Conservation (phyloP, 2,888 invertebrate species). For the Oxytorus armatus region DNA sequence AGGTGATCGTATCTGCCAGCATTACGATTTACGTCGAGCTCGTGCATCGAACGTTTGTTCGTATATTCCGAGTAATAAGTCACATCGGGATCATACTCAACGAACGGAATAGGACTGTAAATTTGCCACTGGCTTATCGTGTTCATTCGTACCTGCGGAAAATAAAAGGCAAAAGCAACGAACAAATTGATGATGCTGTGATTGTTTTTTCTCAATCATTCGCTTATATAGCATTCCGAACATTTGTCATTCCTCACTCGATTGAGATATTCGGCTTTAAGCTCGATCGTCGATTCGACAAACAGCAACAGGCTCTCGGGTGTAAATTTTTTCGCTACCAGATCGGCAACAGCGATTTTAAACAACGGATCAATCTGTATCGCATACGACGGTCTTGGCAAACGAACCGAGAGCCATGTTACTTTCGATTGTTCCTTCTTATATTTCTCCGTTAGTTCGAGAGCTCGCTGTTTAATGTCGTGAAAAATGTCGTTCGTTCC, state of each 20-base stretch:
- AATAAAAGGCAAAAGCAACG: conserved; percentile 41
- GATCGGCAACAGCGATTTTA: conserved; percentile 88
- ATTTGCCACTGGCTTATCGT: conserved; percentile 95
- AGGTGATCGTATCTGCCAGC: conserved; percentile 92
- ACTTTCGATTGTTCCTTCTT: conserved; percentile 89
- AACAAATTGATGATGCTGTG: conserved; percentile 19
- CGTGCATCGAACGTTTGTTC: conserved; percentile 82
- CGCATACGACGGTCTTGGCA: conserved; percentile 83
- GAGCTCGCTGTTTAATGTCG: conserved; percentile 88
- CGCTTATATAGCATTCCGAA: not conserved
- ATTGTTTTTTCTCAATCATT: too few species aligned
- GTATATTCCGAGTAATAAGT: conserved; percentile 74
- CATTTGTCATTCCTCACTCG: conserved; percentile 86
- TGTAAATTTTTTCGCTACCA: conserved; percentile 89
- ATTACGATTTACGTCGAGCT: conserved; percentile 89
- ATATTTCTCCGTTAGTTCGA: conserved; percentile 88
- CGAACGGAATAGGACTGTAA: conserved; percentile 96
- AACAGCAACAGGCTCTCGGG: conserved; percentile 91
- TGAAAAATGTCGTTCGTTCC: conserved; percentile 87
- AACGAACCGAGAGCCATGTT: conserved; percentile 89
- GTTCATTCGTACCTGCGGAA: conserved; percentile 94
- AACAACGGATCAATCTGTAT: conserved; percentile 79
- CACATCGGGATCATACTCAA: conserved; percentile 92
- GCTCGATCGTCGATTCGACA: conserved; percentile 88
- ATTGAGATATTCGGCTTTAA: conserved; percentile 94